Evolutionary conservation across 2,888 invertebrate genomes (phyloP), one percentile per base, ranked within the genome.

Genomic region (Callyntrura guangdongensis): DNA sequence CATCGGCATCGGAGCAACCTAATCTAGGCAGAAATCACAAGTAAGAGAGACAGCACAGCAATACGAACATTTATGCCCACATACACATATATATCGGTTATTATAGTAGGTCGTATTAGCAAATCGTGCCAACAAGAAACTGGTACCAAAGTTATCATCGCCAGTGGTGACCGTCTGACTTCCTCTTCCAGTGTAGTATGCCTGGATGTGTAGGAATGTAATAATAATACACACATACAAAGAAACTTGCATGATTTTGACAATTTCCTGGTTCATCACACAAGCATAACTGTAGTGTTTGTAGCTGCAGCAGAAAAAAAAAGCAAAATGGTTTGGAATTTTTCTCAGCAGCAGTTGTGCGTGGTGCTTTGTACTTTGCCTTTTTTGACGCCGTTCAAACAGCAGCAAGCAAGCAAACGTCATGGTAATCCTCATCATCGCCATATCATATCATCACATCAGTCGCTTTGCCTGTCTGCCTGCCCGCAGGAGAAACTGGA

Each of bases 141-240:
- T 61, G 84, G 89, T 77, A 89, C 89, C 77, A 89, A 84, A 89
- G 89, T 89, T 84, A 84, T 89, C 89, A 77, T 64, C n/a, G 77
- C 49, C n/a, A 11, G 8, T 20, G 14, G 3, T 64, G 47, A 84
- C 47, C 64, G 36, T 83, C 56, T 25, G 47, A 64, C 11, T 49
- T 85, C 72, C 9, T 22, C 61, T 59, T 82, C 27, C 59, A 56
- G 61, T 14, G n/a, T 72, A 72, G 45, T 12, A 72, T 77, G 74
- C 11, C 12, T 22, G 14, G n/a, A 45, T 67, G 67, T 74, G 12
- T 11, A 81, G 81, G 36, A 59, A 81, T 61, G 61, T 59, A 79
- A 20, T 59, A 36, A 36, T 36, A 36, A 47, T 72, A 36, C 67
- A 27, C 72, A 72, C 72, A 22, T n/a, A 77, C 77, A 49, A 77